Evolutionary conservation across 2,113 vertebrate genomes (phyloP), one percentile per base, ranked within the genome.

Genomic region (Ceyx margarethae): DNA sequence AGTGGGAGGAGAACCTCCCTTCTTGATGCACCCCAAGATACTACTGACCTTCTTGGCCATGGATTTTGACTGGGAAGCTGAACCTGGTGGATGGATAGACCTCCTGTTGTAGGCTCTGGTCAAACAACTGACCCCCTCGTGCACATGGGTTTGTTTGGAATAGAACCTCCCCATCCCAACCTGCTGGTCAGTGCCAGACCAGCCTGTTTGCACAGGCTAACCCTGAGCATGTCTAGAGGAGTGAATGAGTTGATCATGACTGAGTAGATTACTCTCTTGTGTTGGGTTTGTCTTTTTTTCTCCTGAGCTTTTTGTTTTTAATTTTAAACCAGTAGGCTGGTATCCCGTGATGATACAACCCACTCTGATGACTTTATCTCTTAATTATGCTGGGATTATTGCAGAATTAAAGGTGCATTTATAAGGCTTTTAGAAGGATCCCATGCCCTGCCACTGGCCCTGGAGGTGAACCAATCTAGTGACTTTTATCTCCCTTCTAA

Each of bases 121-220:
- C 12, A 26, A n/a, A 80, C 1, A 60, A 40, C 54, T 69, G 71
- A 35, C 11, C 21, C 5, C 15, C 5, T 40, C 4, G 0, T 3
- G 16, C 31, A 15, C 11, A 0, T 28, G 71, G 54, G 6, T 87
- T 75, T 62, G 9, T 35, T 9, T 72, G 46, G 2, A 0, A 0
- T 17, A 72, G 8, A 21, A 28, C 12, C 43, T 81, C 22, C 13
- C 22, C 43, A 51, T 11, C 61, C 69, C 48, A 54, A 54, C 43
- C 2, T 33, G 12, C 23, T 2, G 0, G 1, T 64, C 45, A 43
- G 51, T 0, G 2, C 56, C 82, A 48, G 35, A 43, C 2, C 26
- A 51, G 28, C 7, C 40, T 46, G 64, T 48, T 0, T 35, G 6
- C 61, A 21, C 62, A 33, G 57, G 42, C 16, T 17, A 33, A 22